Evolutionary conservation across 1,140 invertebrate species (phyloP), one percentile per base, ranked within the genome.

Genomic region (Calephelis nemesis): DNA sequence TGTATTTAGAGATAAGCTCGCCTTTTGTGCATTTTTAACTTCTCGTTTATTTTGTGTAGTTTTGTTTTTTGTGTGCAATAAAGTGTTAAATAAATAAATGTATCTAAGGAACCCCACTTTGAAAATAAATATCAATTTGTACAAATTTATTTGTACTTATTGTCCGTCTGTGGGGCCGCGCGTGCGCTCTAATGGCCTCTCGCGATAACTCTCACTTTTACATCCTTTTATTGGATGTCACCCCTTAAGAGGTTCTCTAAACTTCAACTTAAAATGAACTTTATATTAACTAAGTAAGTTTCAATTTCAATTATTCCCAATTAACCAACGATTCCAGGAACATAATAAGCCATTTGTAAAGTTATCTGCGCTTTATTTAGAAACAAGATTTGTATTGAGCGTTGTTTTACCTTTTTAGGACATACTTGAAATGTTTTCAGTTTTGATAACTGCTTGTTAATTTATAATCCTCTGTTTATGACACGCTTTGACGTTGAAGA

Each of bases 161-260:
- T 83, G 81, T 79, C 68, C 66, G 69, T 81, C 81, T 80, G 81
- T 84, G 82, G 78, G 81, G 77, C 82, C 83, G 87, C 89, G 86
- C 87, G 88, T 91, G 88, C 88, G 85, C 76, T 68, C 78, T 87
- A 91, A 91, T 91, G 87, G 85, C 76, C 76, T 81, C 78, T 84
- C 70, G 87, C 88, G 88, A 91, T 91, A 91, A 90, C 85, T 91
- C 88, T 91, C 87, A 91, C 88, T 91, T 88, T 85, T 83, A 76
- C 81, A 84, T 84, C 83, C 84, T 87, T 85, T 86, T 88, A 87
- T 85, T 82, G 79, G 78, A 79, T 87, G 79, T 87, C 87, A 87
- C 83, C 80, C 81, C 63, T 68, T 80, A 81, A 81, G 78, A 75
- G 50, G 15, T 45, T 45, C 15, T 40, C 7, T 30, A 12, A 48